Evolutionary conservation across 2,888 invertebrate genomes (phyloP), one percentile per base, ranked within the genome.

Genomic region (Ophioninae sp.): DNA sequence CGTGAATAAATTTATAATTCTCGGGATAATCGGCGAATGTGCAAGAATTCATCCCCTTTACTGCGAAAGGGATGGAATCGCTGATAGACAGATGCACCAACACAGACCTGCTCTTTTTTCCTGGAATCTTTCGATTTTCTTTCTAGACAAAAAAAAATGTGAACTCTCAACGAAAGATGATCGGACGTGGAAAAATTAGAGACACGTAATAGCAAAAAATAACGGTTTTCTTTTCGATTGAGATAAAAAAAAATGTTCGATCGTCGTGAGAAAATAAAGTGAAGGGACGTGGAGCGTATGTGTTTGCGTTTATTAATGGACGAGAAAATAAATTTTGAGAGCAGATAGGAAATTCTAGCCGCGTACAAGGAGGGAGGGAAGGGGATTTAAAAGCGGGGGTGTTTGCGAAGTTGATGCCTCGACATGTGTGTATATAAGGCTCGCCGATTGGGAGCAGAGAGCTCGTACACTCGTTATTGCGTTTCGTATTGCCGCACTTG

Each of bases 381-480:
- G 41, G 13, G 57, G 13, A 37, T 62, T n/a, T 62, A 44, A 80
- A 83, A 62, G 80, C 41, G 56, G 39, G 64, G 6, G 61, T 62
- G 57, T 23, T 17, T 65, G 64, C 30, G 21, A 67, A 67, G 65
- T 77, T 56, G 72, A 73, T 68, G 62, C 59, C 50, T 21, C 50
- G 72, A 72, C 61, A 64, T 30, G 59, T 75, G 73, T 62, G 41
- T 61, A 39, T 50, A 57, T 20, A 20, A 59, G 59, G 56, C 37
- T 69, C 50, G 30, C 30, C 44, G 73, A 73, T 68, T 39, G 67
- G 72, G 72, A 59, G 76, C 67, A 20, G 30, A 56, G 57, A 74
- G 82, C 69, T 82, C 75, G 79, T 79, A 59, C 59, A 79, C 79
- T 17, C 56, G 83, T 83, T 83, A 83, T 83, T 83, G 83, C 83